Evolutionary conservation across 2,113 vertebrate species (phyloP), one percentile per base, ranked within the genome.

Genomic region (Sclerurus mexicanus): DNA sequence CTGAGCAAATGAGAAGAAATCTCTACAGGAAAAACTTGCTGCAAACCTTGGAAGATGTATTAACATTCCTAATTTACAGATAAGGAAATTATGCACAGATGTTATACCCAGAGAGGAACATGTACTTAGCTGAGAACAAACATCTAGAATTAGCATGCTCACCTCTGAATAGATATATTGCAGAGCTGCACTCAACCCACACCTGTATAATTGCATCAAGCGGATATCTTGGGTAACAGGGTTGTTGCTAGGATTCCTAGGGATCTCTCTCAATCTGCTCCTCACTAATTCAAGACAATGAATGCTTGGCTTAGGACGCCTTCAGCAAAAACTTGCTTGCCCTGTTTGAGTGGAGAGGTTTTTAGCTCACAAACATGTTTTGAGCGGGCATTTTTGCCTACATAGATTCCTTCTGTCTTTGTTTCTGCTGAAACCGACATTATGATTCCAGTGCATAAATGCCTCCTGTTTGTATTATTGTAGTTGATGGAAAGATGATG

Each of bases 161-260:
- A 95, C 83, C 76, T 87, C 84, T 58, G 76, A 92, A 84, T 4
- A 90, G 79, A 58, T 66, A 55, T 3, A 77, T n/a, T 81, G 50
- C 86, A 90, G 64, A 92, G 47, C 60, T 75, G 40, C 76, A 92
- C 80, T 90, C 84, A 95, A 55, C 31, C 18, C 47, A 68, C 76
- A 85, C 71, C 84, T 78, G 59, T 75, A 73, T 87, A 89, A 81
- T 30, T 89, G 68, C 76, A 68, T 64, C 69, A 91, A 68, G 79
- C 25, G 8, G 9, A 18, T 81, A 81, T 50, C 47, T 90, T 59
- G 23, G 83, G 56, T 91, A 92, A 90, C 33, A 0, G 68, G 47
- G 56, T 40, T 89, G 93, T 85, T 95, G 93, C 89, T 94, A 95
- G 83, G 91, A 95, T 91, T 95, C 89, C 89, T 82, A 53, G 56